Conservation (phyloP, 1,140 invertebrate species). For the Cherax quadricarinatus region DNA sequence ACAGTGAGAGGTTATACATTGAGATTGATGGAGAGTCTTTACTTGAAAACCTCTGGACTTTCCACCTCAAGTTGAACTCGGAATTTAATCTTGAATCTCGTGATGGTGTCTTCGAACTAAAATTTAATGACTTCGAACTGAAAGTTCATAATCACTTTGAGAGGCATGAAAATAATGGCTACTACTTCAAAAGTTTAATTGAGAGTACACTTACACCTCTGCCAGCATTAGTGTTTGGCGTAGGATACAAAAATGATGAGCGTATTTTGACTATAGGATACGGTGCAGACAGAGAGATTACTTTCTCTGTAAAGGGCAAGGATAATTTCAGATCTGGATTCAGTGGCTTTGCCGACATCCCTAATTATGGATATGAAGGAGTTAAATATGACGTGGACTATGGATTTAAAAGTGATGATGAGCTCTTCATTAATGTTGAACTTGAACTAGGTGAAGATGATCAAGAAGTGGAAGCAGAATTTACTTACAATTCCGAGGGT, state of each 20-base stretch:
- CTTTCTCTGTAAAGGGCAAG: slow-evolving; percentile 66
- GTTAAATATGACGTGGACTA: slow-evolving; percentile 66
- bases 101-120: slow-evolving; percentile 59
- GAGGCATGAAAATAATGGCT: slow-evolving; percentile 52
- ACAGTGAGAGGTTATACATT: slow-evolving; percentile 49
- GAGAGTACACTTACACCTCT: slow-evolving; percentile 64
- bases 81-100: slow-evolving; percentile 48
- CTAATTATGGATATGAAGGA: slow-evolving; percentile 59
- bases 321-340: slow-evolving; percentile 67
- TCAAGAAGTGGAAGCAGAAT: slow-evolving; percentile 55
- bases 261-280: slow-evolving; percentile 61
- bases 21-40: slow-evolving; percentile 44
- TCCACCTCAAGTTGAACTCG: slow-evolving; percentile 60
- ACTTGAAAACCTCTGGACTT: background rate
- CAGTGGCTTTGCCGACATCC: slow-evolving; percentile 67
- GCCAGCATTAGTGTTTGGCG: slow-evolving; percentile 63
- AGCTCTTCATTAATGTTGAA: slow-evolving; percentile 51
- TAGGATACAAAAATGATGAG: slow-evolving; percentile 57
- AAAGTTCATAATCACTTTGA: slow-evolving; percentile 60
- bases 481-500: slow-evolving; percentile 69
- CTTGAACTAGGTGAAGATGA: slow-evolving; percentile 36
- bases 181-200: slow-evolving; percentile 62
- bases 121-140: slow-evolving; percentile 55
- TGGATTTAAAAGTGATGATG: slow-evolving; percentile 52
- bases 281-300: slow-evolving; percentile 65